phyloP scores from a whole-genome alignment of 2,113 vertebrate species.

The Microcebus murinus region DNA sequence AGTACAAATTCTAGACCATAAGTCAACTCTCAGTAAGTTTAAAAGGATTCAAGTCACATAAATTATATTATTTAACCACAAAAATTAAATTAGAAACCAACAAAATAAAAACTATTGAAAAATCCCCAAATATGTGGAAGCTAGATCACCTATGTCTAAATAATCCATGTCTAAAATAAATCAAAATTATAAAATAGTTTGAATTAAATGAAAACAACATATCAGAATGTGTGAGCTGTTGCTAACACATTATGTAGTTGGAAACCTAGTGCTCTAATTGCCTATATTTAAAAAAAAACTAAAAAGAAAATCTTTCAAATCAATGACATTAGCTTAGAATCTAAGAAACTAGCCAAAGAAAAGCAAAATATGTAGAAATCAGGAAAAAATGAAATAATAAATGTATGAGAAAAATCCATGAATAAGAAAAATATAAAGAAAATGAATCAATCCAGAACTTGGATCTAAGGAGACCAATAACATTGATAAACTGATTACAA shows the following conservation, averaged over 20 bases:
- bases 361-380: not conserved
- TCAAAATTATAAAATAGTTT: not conserved
- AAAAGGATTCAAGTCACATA: not conserved
- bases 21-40: not conserved
- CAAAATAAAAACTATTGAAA: not conserved
- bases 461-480: not conserved
- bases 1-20: not conserved
- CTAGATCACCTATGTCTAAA: not conserved
- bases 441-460: not conserved
- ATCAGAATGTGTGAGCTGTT: not conserved
- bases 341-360: not conserved
- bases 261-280: not conserved
- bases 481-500: not conserved
- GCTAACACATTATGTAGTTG: not conserved
- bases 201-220: not conserved
- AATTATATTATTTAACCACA: not conserved
- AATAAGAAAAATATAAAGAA: not conserved
- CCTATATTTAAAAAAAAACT: not conserved
- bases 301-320: not conserved
- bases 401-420: not conserved
- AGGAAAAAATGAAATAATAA: not conserved
- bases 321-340: not conserved
- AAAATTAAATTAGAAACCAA: not conserved
- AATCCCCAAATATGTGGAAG: not conserved
- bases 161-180: not conserved